Evolutionary conservation across 2,797 vertebrate species (phyloP).

Genomic region (Takifugu rubripes): DNA sequence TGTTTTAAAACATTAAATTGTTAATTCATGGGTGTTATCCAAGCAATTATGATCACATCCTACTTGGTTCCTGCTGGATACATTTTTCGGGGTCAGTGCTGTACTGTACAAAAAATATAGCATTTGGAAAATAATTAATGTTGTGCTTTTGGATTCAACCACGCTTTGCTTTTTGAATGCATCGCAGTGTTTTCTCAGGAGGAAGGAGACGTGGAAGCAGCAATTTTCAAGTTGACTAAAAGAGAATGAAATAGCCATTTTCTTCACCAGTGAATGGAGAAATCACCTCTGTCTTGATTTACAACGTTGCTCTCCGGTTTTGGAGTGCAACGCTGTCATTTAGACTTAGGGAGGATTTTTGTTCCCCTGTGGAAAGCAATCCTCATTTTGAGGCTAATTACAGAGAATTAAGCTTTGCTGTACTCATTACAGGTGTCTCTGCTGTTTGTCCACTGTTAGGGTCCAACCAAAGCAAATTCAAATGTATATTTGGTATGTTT

Average conservation of each 20-base stretch:
- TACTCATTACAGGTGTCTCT: constrained; percentile 51
- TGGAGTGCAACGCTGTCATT: constrained; percentile 55
- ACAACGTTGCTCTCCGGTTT: constrained; percentile 42
- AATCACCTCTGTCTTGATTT: constrained; percentile 58
- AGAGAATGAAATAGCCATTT: constrained; percentile 58
- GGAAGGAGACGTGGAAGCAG: constrained; percentile 17
- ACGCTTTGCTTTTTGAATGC: constrained; percentile 1
- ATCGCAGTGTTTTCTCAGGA: constrained; percentile 1
- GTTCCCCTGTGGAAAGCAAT: constrained; percentile 52
- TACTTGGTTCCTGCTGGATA: background rate
- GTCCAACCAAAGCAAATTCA: constrained; percentile 52
- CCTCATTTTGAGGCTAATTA: constrained; percentile 64
- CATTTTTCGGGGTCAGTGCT: background rate
- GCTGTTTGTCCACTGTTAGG: constrained; percentile 37
- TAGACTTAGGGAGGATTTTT: constrained; percentile 52
- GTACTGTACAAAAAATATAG: background rate
- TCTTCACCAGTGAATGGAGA: constrained; percentile 70
- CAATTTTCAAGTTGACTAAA: constrained; percentile 60
- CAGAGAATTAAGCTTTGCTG: constrained; percentile 56
- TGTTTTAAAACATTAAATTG: too few species aligned
- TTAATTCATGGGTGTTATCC: background rate
- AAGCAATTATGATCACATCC: background rate
- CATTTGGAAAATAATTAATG: background rate
- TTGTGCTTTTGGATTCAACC: constrained; percentile 1
- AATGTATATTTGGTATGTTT: constrained; percentile 53